phyloP scores from a whole-genome alignment of 2,888 invertebrate genomes.

The Eilema caniola region DNA sequence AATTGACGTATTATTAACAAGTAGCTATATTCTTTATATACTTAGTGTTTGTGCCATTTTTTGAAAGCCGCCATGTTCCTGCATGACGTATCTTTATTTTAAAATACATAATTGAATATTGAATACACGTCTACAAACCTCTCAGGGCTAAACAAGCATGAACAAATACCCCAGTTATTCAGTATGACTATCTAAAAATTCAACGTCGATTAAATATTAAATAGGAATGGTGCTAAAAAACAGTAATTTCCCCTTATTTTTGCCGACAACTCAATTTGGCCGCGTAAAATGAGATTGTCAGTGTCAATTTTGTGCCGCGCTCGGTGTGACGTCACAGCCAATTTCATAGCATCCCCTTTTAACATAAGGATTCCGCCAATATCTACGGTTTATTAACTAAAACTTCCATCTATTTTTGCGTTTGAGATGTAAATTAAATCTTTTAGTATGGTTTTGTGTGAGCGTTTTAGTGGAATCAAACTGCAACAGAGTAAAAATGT shows the following conservation, averaged over 20 bases:
- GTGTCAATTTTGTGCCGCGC: constrained; percentile 47
- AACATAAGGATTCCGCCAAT: constrained; percentile 27
- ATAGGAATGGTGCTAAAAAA: constrained; percentile 31
- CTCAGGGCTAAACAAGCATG: neutral
- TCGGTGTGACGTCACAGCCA: constrained; percentile 44
- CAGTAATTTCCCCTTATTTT: constrained; percentile 41
- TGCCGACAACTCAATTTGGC: constrained; percentile 53
- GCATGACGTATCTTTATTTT: no score
- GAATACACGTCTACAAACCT: neutral
- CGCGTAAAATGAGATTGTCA: constrained; percentile 55
- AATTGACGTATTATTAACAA: no score
- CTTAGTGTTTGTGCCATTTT: no score
- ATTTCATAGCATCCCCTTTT: constrained; percentile 40
- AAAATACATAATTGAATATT: no score
- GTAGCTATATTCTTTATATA: no score
- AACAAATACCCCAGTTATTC: neutral
- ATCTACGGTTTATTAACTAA: constrained; percentile 26
- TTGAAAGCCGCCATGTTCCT: no score
- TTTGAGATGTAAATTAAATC: neutral
- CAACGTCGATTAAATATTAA: constrained; percentile 10
- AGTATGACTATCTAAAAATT: neutral
- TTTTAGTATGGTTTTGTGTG: neutral
- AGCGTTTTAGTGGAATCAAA: neutral
- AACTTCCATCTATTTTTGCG: neutral
- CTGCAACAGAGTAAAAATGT: no score